Conservation (phyloP, 2,888 invertebrate genomes). For the Dusona sp. region DNA sequence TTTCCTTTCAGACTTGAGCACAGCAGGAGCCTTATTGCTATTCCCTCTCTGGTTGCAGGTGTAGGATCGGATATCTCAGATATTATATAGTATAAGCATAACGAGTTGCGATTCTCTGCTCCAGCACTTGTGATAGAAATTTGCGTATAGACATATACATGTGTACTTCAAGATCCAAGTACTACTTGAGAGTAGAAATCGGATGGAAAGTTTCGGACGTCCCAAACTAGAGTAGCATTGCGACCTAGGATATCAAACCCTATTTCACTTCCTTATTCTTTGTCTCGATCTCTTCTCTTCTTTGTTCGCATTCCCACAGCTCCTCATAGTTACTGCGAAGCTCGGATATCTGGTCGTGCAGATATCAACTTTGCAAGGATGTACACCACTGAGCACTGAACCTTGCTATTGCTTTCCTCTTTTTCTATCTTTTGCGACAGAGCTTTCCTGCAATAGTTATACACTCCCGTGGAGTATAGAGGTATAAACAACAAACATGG, state of each 20-base stretch:
- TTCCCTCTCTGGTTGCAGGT: slow-evolving; percentile 41
- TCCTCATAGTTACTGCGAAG: slow-evolving; percentile 35
- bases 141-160: slow-evolving; percentile 23
- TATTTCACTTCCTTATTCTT: slow-evolving; percentile 8
- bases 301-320: slow-evolving; percentile 1
- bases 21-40: slow-evolving; percentile 19
- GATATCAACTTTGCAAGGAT: slow-evolving; percentile 64
- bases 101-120: slow-evolving; percentile 27
- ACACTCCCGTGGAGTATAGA: slow-evolving; percentile 7
- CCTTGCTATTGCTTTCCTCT: slow-evolving; percentile 33
- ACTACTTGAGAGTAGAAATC: slow-evolving; percentile 55
- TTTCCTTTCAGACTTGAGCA: slow-evolving; percentile 47
- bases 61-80: slow-evolving; percentile 38
- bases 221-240: slow-evolving; percentile 58
- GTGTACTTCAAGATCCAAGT: slow-evolving; percentile 33
- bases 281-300: slow-evolving; percentile 33
- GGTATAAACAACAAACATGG: not conserved
- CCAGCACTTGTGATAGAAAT: not conserved
- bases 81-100: slow-evolving; percentile 41
- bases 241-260: slow-evolving; percentile 24
- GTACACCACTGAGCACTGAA: slow-evolving; percentile 51
- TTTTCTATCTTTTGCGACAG: slow-evolving; percentile 14
- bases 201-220: slow-evolving; percentile 61
- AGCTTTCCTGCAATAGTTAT: slow-evolving; percentile 29
- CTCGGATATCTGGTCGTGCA: slow-evolving; percentile 58